These are phyloP conservation scores for Gasterosteus nipponicus DNA, from an alignment of 2,113 vertebrate species.

Conservation along the genomic window DNA sequence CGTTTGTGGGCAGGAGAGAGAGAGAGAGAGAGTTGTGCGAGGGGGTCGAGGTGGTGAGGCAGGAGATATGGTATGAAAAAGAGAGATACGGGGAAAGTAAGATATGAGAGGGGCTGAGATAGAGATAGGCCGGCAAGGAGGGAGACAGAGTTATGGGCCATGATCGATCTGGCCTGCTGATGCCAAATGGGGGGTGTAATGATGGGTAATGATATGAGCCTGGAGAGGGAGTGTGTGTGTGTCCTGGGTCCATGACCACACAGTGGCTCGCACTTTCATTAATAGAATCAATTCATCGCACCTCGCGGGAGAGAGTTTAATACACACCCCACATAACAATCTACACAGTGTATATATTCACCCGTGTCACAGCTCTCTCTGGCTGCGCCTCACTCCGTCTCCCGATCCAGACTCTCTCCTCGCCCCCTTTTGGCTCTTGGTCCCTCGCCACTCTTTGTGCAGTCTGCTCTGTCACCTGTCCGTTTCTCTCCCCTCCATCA, in stretches of 20 bases:
- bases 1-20: conserved; percentile 64
- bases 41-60: conserved; percentile 51
- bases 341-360: conserved; percentile 34
- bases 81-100: conserved; percentile 53
- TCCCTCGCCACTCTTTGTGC: conserved; percentile 16
- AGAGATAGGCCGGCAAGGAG: conserved; percentile 76
- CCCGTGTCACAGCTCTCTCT: conserved; percentile 41
- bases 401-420: conserved; percentile 17
- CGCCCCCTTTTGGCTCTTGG: conserved; percentile 13
- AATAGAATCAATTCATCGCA: conserved; percentile 76
- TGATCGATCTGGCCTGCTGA: conserved; percentile 80
- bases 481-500: conserved; percentile 26
- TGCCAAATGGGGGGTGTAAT: conserved; percentile 84
- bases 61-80: conserved; percentile 68
- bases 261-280: conserved; percentile 72
- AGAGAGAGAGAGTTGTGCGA: conserved; percentile 51
- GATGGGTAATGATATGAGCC: conserved; percentile 83
- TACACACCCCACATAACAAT: conserved; percentile 59
- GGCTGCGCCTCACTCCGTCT: conserved; percentile 13
- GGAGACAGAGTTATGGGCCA: conserved; percentile 77
- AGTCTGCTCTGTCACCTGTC: conserved; percentile 37
- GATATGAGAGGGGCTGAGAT: conserved; percentile 70
- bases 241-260: conserved; percentile 62
- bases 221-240: conserved; percentile 52
- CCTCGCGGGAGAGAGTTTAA: conserved; percentile 67